Base-by-base conservation (phyloP, 2,888 invertebrate genomes). In the Auanema freiburgensis region DNA sequence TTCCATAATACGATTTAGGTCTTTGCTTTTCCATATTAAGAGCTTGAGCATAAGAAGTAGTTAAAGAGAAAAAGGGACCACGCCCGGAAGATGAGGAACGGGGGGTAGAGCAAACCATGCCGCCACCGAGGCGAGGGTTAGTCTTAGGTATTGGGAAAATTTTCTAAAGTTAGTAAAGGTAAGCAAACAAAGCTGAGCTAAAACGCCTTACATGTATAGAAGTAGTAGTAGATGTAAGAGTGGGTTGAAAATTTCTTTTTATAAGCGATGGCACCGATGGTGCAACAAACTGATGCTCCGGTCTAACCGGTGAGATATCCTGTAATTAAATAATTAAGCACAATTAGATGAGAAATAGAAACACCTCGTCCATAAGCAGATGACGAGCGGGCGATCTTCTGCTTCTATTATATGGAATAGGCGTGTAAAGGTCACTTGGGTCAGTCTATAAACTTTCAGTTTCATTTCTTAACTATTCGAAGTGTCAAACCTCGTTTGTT, bases 381-480 rank as follows among this genome's bases (percentile, higher is more conserved):
- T 11, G 11, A 16, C 11, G 24, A 23, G 14, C 10, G n/a, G 23
- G 18, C 1, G 12, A 25, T 25, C 12, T 12, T 16, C 23, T 53
- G 18, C 18, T 12, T 24, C 21, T 23, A 25, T 16, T 53, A 53
- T 33, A 16, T 2, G 24, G 18, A 40, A 51, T 51, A 40, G 59
- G 59, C n/a, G 59, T 59, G 23, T 59, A 59, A 16, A 59, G 51
- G n/a, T 59, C 59, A 14, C 42, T 21, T 3, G 57, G 57, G 50
- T 57, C 46, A 6, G 59, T 51, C 59, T 59, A 53, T 25, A 18
- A 53, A 53, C 53, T 10, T 18, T 25, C 53, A 18, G 3, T 53
- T 18, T 24, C 18, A 53, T 10, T 25, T 16, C 16, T 53, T 53
- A 43, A 40, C 40, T 52, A n/a, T 23, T 24, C 18, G 23, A 25